A percentile compares a stretch with the other conserved stretches of the same genome.
phyloP scores from a whole-genome alignment of 2,797 vertebrate genomes.

The Sebastes matsubarae region DNA sequence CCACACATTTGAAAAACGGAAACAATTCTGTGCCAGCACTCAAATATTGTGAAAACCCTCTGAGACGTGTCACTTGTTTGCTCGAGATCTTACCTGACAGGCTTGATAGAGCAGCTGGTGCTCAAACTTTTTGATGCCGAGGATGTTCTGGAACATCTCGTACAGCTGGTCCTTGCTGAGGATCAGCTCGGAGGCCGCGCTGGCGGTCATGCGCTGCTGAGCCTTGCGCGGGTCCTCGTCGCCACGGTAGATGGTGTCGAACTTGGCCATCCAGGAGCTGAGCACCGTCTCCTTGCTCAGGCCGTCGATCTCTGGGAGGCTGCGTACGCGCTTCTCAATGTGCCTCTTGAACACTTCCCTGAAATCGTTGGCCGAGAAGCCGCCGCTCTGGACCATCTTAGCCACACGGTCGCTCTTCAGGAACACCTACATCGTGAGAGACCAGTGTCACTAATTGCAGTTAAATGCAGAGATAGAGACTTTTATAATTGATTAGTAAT shows the following conservation, averaged over 20 bases:
- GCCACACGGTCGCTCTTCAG: constrained; percentile 98
- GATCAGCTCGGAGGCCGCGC: constrained; percentile 97
- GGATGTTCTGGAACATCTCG: constrained; percentile 99
- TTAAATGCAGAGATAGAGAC: background rate
- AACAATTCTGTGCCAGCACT: background rate
- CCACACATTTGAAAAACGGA: background rate
- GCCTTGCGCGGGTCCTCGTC: constrained; percentile 98
- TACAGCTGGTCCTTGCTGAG: constrained; percentile 99
- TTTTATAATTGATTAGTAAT: constrained; percentile 33
- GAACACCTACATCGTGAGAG: constrained; percentile 87
- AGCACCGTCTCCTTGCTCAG: constrained; percentile 99
- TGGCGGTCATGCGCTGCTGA: constrained; percentile 98
- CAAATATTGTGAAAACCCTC: background rate
- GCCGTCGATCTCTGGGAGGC: constrained; percentile 97
- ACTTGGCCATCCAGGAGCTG: constrained; percentile 99
- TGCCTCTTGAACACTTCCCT: constrained; percentile 99
- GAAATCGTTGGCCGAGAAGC: constrained; percentile 95
- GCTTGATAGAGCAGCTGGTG: constrained; percentile 99
- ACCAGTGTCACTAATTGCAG: constrained; percentile 9
- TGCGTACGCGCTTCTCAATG: constrained; percentile 98
- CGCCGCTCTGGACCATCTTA: constrained; percentile 98
- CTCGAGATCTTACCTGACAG: constrained; percentile 90
- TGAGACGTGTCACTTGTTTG: background rate
- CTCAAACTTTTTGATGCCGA: constrained; percentile 99
- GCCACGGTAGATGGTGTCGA: constrained; percentile 97